Conservation (phyloP, 1,140 invertebrate genomes). For the Nasonia giraulti region DNA sequence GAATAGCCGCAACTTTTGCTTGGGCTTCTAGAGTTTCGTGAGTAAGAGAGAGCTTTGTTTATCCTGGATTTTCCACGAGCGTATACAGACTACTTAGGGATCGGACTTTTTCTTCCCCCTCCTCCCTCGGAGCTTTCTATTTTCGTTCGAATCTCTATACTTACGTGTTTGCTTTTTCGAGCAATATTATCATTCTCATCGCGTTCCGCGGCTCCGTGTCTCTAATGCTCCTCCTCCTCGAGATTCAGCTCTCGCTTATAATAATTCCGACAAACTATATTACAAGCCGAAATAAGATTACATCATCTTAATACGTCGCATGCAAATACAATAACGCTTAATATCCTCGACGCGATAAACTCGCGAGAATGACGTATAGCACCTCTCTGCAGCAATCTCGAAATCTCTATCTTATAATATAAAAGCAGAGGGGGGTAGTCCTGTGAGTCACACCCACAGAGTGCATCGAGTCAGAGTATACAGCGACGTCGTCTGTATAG, state of each 20-base stretch:
- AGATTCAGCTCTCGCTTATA: not conserved
- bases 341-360: too few relatives aligned
- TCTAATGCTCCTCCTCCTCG: too few relatives aligned
- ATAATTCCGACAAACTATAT: not conserved
- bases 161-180: not conserved
- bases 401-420: too few relatives aligned
- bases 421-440: too few relatives aligned
- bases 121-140: not conserved
- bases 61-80: not conserved
- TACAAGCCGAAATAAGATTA: too few relatives aligned
- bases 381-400: too few relatives aligned
- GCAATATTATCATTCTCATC: too few relatives aligned
- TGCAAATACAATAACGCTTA: too few relatives aligned
- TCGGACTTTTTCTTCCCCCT: not conserved
- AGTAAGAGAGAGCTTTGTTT: slow-evolving; percentile 3
- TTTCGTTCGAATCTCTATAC: not conserved
- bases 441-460: too few relatives aligned
- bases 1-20: not conserved
- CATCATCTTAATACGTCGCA: too few relatives aligned
- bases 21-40: slow-evolving; percentile 4
- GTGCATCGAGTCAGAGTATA: too few relatives aligned
- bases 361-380: too few relatives aligned
- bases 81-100: not conserved
- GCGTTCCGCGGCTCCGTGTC: not conserved
- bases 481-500: not conserved